These are phyloP conservation scores for Pygmarrhopalites habei DNA, from an alignment of 1,140 invertebrate genomes.

Conservation along the genomic window DNA sequence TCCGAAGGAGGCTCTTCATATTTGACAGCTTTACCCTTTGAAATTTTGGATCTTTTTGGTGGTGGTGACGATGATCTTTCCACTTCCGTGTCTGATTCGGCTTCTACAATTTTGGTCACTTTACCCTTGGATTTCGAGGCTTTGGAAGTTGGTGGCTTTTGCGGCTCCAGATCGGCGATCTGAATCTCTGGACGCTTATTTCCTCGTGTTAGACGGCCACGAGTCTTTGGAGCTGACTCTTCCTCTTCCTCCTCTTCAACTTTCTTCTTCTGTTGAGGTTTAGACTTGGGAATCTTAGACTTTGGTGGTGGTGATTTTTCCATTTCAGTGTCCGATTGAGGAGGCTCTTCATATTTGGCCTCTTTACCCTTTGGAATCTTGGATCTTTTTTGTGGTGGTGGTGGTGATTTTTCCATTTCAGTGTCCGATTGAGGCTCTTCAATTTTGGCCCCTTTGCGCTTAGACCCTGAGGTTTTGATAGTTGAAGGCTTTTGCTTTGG, in stretches of 20 bases:
- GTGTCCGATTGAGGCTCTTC: neutral
- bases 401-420: too few relatives aligned
- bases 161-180: neutral
- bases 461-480: too few relatives aligned
- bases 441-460: neutral
- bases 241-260: neutral
- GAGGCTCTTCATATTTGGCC: neutral
- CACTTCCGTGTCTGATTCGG: too few relatives aligned
- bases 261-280: neutral
- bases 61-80: too few relatives aligned
- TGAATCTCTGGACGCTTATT: neutral
- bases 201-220: too few relatives aligned
- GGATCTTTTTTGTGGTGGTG: too few relatives aligned
- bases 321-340: neutral
- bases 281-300: neutral
- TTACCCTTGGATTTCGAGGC: too few relatives aligned
- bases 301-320: neutral
- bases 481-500: neutral
- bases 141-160: neutral
- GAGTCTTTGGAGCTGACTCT: too few relatives aligned
- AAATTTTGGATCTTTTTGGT: too few relatives aligned
- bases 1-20: too few relatives aligned
- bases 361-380: neutral
- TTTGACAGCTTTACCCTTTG: neutral
- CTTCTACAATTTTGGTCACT: too few relatives aligned